Conservation (phyloP, 2,113 vertebrate genomes). For the Zosterops lateralis region DNA sequence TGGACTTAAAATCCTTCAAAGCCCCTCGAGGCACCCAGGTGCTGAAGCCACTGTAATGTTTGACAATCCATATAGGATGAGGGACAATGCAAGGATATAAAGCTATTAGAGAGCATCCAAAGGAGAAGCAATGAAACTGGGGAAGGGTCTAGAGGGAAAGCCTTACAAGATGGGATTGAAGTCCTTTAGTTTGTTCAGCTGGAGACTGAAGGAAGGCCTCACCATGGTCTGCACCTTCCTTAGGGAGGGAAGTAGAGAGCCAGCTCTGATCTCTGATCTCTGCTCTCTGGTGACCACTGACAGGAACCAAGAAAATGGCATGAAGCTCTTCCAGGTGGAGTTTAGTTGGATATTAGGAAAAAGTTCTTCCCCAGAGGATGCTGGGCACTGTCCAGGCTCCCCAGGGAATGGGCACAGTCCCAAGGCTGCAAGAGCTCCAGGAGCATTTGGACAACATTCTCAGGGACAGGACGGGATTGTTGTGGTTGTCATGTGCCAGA, state of each 20-base stretch:
- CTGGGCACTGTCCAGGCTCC: neutral
- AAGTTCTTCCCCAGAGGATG: neutral
- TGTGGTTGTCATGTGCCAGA: neutral
- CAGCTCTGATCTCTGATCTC: neutral
- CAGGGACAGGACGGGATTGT: neutral
- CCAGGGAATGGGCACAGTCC: fast-evolving
- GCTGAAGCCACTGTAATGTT: neutral
- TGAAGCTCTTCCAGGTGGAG: neutral
- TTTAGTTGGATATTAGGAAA: neutral
- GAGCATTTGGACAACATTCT: fast-evolving
- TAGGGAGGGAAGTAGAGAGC: neutral
- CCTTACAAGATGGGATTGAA: neutral
- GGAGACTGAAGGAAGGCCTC: neutral
- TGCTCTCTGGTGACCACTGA: neutral
- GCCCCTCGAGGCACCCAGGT: fast-evolving
- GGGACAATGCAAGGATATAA: neutral
- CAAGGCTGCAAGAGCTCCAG: neutral
- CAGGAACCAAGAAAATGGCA: neutral
- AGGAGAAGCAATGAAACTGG: neutral
- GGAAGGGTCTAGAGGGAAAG: neutral
- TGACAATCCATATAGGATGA: neutral
- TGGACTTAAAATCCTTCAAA: neutral
- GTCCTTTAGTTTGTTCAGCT: neutral
- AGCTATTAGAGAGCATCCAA: neutral
- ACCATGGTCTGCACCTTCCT: neutral